A percentile compares a stretch with the other conserved stretches of the same genome.
Conservation (phyloP, 1,140 invertebrate genomes). For the Colletes latitarsis region DNA sequence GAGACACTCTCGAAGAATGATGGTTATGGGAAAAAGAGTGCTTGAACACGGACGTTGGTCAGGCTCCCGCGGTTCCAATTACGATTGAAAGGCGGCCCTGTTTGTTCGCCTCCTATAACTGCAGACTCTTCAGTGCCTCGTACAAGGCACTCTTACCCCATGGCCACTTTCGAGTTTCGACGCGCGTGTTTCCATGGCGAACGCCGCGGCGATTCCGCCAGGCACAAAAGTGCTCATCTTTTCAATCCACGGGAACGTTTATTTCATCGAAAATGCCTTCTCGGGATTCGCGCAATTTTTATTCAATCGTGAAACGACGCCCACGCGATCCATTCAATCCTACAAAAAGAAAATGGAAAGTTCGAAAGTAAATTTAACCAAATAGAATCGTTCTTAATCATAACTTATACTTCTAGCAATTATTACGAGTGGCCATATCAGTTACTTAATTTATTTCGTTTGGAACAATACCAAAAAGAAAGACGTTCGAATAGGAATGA, state of each 20-base stretch:
- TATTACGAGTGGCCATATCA: no score
- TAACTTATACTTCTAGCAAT: no score
- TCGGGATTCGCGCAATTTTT: no score
- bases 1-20: constrained; percentile 73
- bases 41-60: constrained; percentile 77
- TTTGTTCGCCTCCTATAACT: constrained; percentile 66
- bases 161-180: constrained; percentile 60
- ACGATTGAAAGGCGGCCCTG: constrained; percentile 68
- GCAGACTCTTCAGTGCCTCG: constrained; percentile 64
- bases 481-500: neutral
- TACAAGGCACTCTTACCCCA: constrained; percentile 61
- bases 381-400: no score
- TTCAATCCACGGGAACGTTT: constrained; percentile 3
- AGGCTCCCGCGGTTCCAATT: constrained; percentile 74
- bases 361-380: no score
- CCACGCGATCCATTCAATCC: no score
- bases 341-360: no score
- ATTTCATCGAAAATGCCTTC: neutral
- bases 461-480: neutral
- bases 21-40: constrained; percentile 73
- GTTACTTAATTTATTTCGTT: no score
- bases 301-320: no score
- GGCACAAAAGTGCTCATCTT: constrained; percentile 9
- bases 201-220: constrained; percentile 20
- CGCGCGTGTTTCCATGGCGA: constrained; percentile 64